Evolutionary conservation across 2,113 vertebrate species (phyloP).

Genomic region (Caretta caretta): DNA sequence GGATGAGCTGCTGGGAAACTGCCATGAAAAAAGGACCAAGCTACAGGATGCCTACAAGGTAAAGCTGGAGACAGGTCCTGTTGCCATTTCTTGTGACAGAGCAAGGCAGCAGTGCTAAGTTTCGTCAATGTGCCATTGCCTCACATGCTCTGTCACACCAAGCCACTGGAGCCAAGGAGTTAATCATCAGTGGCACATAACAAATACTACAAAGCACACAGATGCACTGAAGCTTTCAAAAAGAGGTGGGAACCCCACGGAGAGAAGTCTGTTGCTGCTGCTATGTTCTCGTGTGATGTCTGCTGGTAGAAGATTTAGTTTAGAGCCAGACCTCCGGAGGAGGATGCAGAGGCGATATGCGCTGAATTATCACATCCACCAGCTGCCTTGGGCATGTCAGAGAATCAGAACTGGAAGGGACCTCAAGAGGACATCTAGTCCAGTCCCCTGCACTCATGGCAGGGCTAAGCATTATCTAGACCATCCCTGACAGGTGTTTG

Average conservation of each 20-base stretch:
- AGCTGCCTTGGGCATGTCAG: not conserved
- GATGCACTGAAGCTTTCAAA: fast-evolving
- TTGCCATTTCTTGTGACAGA: not conserved
- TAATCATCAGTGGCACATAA: not conserved
- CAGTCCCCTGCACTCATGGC: too few species aligned
- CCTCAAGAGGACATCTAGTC: too few species aligned
- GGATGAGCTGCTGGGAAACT: slow-evolving; percentile 83
- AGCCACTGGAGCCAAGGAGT: not conserved
- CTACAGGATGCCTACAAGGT: slow-evolving; percentile 88
- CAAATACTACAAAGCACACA: not conserved
- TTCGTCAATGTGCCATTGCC: not conserved
- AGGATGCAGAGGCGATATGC: not conserved
- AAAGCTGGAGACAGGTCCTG: not conserved
- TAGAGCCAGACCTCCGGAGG: slow-evolving; percentile 13
- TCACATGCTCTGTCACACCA: not conserved
- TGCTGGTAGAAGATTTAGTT: not conserved
- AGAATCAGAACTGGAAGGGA: too few species aligned
- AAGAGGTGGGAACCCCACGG: not conserved
- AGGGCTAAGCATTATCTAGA: too few species aligned
- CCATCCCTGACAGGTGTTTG: too few species aligned
- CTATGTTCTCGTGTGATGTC: not conserved
- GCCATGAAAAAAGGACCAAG: slow-evolving; percentile 81
- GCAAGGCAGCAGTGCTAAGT: fast-evolving
- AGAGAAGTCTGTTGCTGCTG: not conserved
- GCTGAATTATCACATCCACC: not conserved